A percentile compares a stretch with the other conserved stretches of the same genome.
phyloP scores from a whole-genome alignment of 2,888 invertebrate species.

The Smittia aterrima region DNA sequence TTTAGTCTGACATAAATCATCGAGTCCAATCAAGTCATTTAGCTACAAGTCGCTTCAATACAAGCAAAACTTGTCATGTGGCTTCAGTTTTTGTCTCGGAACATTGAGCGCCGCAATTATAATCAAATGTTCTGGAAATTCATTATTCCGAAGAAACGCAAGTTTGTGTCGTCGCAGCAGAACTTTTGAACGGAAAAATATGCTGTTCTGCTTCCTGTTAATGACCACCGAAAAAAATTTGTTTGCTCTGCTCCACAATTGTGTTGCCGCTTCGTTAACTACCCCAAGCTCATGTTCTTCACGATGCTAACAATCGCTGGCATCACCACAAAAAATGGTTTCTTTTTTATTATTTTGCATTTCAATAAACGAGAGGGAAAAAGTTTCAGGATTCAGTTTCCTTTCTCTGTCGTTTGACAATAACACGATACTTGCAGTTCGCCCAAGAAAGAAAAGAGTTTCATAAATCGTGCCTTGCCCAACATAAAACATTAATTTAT shows the following conservation, averaged over 20 bases:
- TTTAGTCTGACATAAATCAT: neutral
- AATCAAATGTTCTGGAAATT: slow-evolving; percentile 15
- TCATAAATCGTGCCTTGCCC: neutral
- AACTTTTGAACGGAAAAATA: slow-evolving; percentile 33
- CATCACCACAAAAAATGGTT: neutral
- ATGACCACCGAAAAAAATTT: slow-evolving; percentile 37
- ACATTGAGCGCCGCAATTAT: neutral
- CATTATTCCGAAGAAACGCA: neutral
- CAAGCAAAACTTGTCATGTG: neutral
- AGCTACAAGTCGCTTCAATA: neutral
- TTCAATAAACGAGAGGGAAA: neutral
- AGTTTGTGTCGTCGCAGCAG: slow-evolving; percentile 2
- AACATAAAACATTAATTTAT: slow-evolving; percentile 30
- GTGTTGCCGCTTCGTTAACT: neutral
- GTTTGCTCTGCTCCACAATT: slow-evolving; percentile 14
- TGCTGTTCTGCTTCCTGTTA: slow-evolving; percentile 30
- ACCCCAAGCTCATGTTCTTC: neutral
- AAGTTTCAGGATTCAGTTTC: neutral
- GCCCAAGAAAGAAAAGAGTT: neutral
- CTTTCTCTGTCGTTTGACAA: neutral
- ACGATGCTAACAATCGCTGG: neutral
- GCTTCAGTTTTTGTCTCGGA: neutral
- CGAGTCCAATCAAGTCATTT: neutral
- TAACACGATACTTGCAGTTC: neutral
- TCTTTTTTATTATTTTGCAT: slow-evolving; percentile 27